Evolutionary conservation across 2,888 invertebrate genomes (phyloP), one percentile per base, ranked within the genome.

Genomic region (Hartigia nigra): DNA sequence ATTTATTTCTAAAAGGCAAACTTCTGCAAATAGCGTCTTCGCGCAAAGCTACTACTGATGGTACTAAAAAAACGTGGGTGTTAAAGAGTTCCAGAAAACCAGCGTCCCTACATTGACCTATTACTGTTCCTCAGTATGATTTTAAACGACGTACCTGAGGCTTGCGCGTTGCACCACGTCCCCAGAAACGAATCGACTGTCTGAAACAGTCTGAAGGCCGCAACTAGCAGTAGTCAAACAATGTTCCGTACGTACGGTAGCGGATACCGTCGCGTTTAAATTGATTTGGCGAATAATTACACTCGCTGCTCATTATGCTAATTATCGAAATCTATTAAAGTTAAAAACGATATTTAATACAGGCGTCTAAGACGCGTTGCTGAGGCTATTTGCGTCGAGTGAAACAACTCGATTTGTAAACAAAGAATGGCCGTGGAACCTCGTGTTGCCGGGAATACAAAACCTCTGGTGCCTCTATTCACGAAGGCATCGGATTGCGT

Each of bases 401-500:
- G 31, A 39, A 77, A 31, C 36, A 32, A 14, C n/a, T 34, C 74
- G 31, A 75, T 78, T 31, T 70, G 77, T 78, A 88, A 87, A 86
- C 86, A 87, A 84, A 89, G 82, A 82, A 91, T 91, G 91, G 91
- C 91, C 78, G 88, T 84, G 81, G 89, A 91, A 80, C 86, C 89
- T 83, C 89, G 89, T 82, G 89, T 87, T 79, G 86, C 87, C 78
- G 89, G 89, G 77, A 88, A 91, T 82, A 85, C 89, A 39, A 91
- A 91, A 82, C 91, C 91, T 75, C 84, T 91, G 83, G 88, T 91
- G 82, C 93, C 93, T 81, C 91, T 96, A 85, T 96, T 96, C 92
- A 93, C 95, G 76, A 96, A 96, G 93, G 95, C 95, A 89, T 93
- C 95, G 79, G 96, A 96, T 86, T 97, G 96, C 92, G 95, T 96